Percentiles rank a stretch among this genome's conserved stretches.
Conservation (phyloP, 2,113 vertebrate genomes). For the Eulemur macaco region DNA sequence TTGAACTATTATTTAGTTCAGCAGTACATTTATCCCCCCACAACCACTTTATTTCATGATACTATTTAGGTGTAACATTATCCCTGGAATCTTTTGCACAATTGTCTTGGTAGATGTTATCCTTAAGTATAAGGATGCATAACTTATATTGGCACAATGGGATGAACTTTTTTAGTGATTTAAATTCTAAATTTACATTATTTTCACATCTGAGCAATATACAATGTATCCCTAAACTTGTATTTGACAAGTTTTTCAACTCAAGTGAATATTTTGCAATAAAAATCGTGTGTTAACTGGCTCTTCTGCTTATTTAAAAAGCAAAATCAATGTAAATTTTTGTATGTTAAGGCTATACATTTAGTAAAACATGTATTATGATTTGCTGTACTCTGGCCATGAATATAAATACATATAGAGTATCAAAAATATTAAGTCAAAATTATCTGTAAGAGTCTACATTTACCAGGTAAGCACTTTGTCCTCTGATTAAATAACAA, state of each 20-base stretch:
- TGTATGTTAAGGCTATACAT: background rate
- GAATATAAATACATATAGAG: background rate
- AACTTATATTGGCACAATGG: background rate
- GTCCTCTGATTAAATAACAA: background rate
- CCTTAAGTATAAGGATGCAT: background rate
- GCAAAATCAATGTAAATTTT: background rate
- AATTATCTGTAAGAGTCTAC: background rate
- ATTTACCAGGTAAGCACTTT: background rate
- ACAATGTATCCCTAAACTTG: background rate
- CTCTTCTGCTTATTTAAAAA: constrained; percentile 28
- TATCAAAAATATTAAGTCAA: constrained; percentile 24
- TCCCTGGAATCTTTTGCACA: background rate
- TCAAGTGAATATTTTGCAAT: background rate
- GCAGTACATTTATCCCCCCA: background rate
- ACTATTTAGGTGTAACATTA: background rate
- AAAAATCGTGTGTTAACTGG: background rate
- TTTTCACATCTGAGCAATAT: background rate
- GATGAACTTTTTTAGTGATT: background rate
- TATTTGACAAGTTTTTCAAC: background rate
- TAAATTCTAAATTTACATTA: background rate
- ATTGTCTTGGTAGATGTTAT: background rate
- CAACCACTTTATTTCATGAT: background rate
- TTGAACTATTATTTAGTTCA: background rate
- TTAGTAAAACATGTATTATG: background rate
- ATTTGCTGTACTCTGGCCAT: background rate